These are phyloP conservation scores for Heterotis niloticus DNA, from an alignment of 2,113 vertebrate genomes.

Conservation along the genomic window DNA sequence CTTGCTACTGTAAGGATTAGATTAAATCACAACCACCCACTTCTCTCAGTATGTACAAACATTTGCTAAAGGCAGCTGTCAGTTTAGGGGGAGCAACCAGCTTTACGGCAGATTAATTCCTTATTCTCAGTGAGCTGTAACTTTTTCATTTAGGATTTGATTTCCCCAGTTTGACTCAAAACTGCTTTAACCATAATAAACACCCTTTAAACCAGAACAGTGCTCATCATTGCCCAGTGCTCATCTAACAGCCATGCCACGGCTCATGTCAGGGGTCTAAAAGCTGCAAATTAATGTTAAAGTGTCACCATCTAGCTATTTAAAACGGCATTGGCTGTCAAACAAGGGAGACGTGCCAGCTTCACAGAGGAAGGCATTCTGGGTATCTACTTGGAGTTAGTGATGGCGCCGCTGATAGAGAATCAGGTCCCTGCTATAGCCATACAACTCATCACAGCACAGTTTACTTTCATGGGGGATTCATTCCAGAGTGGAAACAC, in stretches of 20 bases:
- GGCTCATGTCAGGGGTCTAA: neutral
- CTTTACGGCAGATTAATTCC: neutral
- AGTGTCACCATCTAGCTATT: constrained; percentile 41
- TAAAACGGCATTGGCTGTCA: constrained; percentile 45
- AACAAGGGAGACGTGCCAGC: constrained; percentile 40
- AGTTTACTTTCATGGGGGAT: constrained; percentile 43
- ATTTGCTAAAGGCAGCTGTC: neutral
- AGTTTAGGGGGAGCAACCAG: neutral
- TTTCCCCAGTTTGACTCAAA: neutral
- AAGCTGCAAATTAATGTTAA: neutral
- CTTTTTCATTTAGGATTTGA: neutral
- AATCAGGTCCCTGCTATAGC: constrained; percentile 26
- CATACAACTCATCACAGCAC: constrained; percentile 13
- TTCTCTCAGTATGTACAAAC: neutral
- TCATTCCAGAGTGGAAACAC: constrained; percentile 15
- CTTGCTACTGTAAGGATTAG: neutral
- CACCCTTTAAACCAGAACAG: neutral
- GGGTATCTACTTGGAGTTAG: constrained; percentile 44
- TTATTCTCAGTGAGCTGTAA: neutral
- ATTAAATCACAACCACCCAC: neutral
- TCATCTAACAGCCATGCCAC: neutral
- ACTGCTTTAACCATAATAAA: neutral
- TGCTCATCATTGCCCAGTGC: neutral
- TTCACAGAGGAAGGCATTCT: constrained; percentile 37
- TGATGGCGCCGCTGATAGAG: constrained; percentile 31